These are phyloP conservation scores for Drosophila ananassae DNA, from an alignment of 1,140 invertebrate species.

Conservation along the genomic window DNA sequence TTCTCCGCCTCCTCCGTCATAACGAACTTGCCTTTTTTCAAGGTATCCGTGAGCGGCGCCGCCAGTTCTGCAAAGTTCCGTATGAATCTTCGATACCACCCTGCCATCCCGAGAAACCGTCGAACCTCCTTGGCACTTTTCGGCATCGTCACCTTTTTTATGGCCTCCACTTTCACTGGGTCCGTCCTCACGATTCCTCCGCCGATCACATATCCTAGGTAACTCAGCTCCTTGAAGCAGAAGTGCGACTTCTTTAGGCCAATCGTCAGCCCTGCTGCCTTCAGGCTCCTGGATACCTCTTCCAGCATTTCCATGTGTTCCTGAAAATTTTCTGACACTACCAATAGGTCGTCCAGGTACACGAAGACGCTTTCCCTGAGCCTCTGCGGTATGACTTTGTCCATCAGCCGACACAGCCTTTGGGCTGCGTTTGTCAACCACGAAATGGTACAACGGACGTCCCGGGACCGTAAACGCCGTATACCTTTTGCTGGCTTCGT, in stretches of 20 bases:
- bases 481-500: background rate
- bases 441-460: background rate
- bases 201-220: constrained; percentile 24
- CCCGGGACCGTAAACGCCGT: constrained; percentile 1
- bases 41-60: constrained; percentile 7
- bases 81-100: constrained; percentile 17
- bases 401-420: background rate
- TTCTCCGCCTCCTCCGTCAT: no score
- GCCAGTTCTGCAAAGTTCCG: constrained; percentile 7
- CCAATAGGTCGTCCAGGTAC: constrained; percentile 68
- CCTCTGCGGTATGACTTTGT: background rate
- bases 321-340: constrained; percentile 46
- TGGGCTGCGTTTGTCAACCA: constrained; percentile 8
- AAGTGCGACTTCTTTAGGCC: constrained; percentile 84
- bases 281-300: background rate
- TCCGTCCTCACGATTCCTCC: constrained; percentile 27
- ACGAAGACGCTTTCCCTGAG: constrained; percentile 46
- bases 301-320: background rate
- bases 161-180: constrained; percentile 41
- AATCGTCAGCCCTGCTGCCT: constrained; percentile 81
- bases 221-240: constrained; percentile 46
- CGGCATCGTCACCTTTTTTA: constrained; percentile 13
- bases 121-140: constrained; percentile 14
- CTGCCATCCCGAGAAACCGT: constrained; percentile 12
- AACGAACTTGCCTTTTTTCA: constrained; percentile 1